A percentile compares a stretch with the other conserved stretches of the same genome.
These are phyloP conservation scores for Globodera rostochiensis DNA, from an alignment of 1,140 invertebrate genomes.

Conservation along the genomic window DNA sequence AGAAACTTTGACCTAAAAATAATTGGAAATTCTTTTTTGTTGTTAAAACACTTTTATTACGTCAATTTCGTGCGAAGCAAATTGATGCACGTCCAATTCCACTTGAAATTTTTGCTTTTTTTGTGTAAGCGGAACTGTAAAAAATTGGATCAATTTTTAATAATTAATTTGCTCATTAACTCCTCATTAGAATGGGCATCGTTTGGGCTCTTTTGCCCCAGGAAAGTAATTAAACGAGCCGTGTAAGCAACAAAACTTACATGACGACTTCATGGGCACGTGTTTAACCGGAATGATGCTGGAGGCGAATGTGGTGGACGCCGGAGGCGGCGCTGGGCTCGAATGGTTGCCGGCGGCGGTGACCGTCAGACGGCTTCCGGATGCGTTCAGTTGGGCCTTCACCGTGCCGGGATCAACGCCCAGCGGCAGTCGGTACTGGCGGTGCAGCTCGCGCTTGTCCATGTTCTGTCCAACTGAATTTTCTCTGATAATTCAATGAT, in stretches of 20 bases:
- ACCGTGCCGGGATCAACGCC: neutral
- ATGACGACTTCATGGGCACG: neutral
- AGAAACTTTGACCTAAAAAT: slow-evolving; percentile 9
- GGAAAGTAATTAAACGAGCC: neutral
- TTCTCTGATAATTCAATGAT: no score
- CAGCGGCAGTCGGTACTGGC: neutral
- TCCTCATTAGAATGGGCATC: no score
- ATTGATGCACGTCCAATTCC: neutral
- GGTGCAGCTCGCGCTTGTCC: neutral
- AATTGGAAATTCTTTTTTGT: neutral
- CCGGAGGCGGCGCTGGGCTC: neutral
- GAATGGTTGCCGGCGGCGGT: neutral
- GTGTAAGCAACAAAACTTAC: neutral
- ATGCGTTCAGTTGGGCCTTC: neutral
- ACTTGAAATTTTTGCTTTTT: neutral
- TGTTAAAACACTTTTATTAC: neutral
- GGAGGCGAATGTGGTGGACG: neutral
- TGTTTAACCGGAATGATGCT: neutral
- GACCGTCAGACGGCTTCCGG: neutral
- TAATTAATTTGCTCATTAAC: no score
- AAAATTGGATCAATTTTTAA: neutral
- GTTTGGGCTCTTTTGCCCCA: no score
- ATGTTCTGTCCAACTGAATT: neutral
- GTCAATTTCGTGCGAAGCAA: neutral
- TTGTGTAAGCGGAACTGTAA: neutral